phyloP scores from a whole-genome alignment of 2,113 vertebrate genomes.

The Ptilonorhynchus violaceus region DNA sequence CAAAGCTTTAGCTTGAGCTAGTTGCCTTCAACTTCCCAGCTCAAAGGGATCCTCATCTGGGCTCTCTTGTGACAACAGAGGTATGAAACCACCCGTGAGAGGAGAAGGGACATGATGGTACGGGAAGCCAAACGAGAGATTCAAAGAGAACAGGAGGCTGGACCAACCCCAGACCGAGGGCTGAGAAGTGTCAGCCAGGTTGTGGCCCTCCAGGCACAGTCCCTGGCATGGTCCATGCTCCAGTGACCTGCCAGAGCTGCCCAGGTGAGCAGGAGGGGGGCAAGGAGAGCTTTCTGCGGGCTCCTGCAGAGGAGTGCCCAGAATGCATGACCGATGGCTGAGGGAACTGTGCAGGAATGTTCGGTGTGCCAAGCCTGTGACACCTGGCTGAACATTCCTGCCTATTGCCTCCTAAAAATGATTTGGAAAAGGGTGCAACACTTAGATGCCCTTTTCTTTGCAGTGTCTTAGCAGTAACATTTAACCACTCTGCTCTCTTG shows the following conservation, averaged over 20 bases:
- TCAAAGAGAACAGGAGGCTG: fast-evolving
- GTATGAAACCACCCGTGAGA: background rate
- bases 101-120: fast-evolving
- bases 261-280: background rate
- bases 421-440: background rate
- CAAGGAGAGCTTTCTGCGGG: background rate
- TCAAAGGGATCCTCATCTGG: background rate
- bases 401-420: background rate
- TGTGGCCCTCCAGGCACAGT: background rate
- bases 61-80: background rate
- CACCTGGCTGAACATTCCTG: background rate
- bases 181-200: background rate
- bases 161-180: background rate
- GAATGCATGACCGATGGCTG: fast-evolving
- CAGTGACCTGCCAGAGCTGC: fast-evolving
- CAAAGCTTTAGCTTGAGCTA: background rate
- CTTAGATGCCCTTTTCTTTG: background rate
- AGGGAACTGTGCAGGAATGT: background rate
- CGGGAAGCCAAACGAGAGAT: background rate
- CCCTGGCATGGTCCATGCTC: background rate
- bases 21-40: background rate
- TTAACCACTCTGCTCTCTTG: background rate
- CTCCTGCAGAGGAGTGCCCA: fast-evolving
- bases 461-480: background rate
- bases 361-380: background rate